Evolutionary conservation across 2,113 vertebrate species (phyloP).

Genomic region (Phalacrocorax pelagicus): DNA sequence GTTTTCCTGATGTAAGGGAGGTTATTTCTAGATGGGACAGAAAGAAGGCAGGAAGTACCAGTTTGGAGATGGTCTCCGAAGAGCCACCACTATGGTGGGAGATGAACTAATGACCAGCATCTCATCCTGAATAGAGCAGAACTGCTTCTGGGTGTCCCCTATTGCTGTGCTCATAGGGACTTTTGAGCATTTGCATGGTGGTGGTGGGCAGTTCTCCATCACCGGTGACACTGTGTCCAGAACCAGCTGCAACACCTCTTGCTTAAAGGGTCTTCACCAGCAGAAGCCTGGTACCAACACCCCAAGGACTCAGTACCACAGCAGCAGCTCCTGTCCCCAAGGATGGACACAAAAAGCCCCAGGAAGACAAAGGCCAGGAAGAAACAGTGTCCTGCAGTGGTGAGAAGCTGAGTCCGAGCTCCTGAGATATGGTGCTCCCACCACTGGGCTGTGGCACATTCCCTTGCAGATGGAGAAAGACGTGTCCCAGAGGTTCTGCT

Average conservation of each 20-base stretch:
- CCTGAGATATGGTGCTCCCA: neutral
- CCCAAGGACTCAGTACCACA: neutral
- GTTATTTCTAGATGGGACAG: neutral
- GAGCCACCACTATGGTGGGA: neutral
- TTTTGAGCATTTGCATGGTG: rapidly evolving
- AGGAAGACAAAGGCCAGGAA: neutral
- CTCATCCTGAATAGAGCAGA: neutral
- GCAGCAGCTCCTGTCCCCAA: neutral
- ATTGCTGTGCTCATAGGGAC: neutral
- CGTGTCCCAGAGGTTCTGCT: neutral
- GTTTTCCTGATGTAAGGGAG: neutral
- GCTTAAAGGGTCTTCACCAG: neutral
- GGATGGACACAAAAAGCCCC: neutral
- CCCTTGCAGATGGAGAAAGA: neutral
- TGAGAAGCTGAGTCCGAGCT: neutral
- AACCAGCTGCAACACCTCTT: neutral
- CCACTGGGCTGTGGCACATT: neutral
- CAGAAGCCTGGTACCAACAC: neutral
- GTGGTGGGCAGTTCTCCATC: neutral
- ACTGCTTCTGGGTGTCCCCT: neutral
- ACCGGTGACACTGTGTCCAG: neutral
- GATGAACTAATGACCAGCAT: neutral
- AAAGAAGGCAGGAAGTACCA: neutral
- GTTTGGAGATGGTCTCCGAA: neutral
- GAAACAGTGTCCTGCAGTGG: neutral